Conservation (phyloP, 2,888 invertebrate genomes). For the Dioctria linearis region DNA sequence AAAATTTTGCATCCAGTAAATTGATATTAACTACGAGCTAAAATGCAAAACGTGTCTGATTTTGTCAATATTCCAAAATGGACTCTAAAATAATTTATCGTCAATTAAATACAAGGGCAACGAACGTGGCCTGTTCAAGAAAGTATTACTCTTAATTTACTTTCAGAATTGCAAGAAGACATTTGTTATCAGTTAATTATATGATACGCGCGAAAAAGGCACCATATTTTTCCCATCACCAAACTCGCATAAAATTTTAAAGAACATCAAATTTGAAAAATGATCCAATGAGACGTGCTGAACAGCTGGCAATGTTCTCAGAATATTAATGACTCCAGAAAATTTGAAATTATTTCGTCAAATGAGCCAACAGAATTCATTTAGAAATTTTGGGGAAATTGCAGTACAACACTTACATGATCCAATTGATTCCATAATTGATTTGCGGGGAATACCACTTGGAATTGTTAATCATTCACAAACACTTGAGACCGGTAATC, state of each 20-base stretch:
- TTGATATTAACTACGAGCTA: neutral
- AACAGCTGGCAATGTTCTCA: neutral
- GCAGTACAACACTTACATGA: constrained; percentile 32
- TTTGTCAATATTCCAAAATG: neutral
- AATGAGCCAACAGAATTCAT: neutral
- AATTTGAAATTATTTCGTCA: neutral
- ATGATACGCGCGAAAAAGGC: neutral
- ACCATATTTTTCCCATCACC: neutral
- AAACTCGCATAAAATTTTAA: constrained; percentile 23
- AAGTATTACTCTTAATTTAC: constrained; percentile 23
- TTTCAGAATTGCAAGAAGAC: neutral
- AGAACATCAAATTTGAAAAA: constrained; percentile 33
- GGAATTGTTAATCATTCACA: constrained; percentile 47
- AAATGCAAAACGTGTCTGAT: neutral
- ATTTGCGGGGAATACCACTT: constrained; percentile 4
- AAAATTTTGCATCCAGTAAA: neutral
- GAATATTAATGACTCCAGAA: neutral
- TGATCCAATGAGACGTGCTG: neutral
- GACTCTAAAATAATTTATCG: constrained; percentile 33
- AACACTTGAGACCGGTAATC: constrained; percentile 44
- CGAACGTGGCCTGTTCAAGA: constrained; percentile 2
- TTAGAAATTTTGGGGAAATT: neutral
- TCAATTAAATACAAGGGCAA: constrained; percentile 20
- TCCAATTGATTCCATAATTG: constrained; percentile 25
- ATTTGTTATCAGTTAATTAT: constrained; percentile 26